phyloP scores from a whole-genome alignment of 1,140 invertebrate genomes.

The Carposina sasakii region DNA sequence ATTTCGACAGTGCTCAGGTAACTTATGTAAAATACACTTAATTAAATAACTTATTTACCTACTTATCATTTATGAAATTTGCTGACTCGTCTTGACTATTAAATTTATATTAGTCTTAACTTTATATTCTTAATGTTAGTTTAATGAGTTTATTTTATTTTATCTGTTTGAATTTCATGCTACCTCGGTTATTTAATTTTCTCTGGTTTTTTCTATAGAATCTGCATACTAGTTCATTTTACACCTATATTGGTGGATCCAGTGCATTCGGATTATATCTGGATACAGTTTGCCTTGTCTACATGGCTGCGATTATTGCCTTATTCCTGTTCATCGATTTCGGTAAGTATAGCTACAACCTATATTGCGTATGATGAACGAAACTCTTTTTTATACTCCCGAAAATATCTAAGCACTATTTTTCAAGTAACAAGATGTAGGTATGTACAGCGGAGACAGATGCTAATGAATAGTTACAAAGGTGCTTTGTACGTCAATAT shows the following conservation, averaged over 20 bases:
- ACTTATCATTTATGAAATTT: not conserved
- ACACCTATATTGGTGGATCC: slow-evolving; percentile 49
- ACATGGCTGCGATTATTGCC: slow-evolving; percentile 43
- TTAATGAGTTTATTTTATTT: not conserved
- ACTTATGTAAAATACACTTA: not conserved
- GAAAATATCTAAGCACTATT: too few species aligned
- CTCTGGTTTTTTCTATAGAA: too few species aligned
- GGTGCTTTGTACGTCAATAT: too few species aligned
- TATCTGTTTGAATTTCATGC: too few species aligned
- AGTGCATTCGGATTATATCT: slow-evolving; percentile 55
- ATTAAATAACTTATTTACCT: not conserved
- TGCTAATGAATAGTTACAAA: too few species aligned
- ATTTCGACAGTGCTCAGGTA: slow-evolving; percentile 76
- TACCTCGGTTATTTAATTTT: too few species aligned
- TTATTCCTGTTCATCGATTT: slow-evolving; percentile 58
- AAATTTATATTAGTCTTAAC: too few species aligned
- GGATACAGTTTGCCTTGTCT: slow-evolving; percentile 52
- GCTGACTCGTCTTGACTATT: too few species aligned
- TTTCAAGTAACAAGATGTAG: too few species aligned
- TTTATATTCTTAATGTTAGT: slow-evolving; percentile 4
- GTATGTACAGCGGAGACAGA: not conserved
- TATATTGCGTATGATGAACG: too few species aligned
- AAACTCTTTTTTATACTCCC: too few species aligned
- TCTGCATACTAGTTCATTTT: slow-evolving; percentile 55
- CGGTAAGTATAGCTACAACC: too few species aligned